Evolutionary conservation across 2,797 vertebrate species (phyloP), one percentile per base, ranked within the genome.

Genomic region (Microcaecilia unicolor): DNA sequence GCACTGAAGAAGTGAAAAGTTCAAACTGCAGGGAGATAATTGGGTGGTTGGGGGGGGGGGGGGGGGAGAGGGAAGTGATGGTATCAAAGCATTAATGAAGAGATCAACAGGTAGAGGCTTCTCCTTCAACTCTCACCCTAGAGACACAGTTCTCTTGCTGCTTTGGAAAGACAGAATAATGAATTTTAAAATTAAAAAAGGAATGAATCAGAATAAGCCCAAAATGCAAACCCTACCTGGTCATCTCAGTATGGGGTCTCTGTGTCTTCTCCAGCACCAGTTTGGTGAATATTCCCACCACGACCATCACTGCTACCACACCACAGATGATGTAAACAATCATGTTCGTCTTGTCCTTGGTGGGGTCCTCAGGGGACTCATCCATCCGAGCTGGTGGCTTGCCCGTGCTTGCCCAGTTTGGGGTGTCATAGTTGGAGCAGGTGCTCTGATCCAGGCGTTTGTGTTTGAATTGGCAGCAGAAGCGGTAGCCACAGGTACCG

Each of bases 311-410:
- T 66, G 94, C 94, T 53, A 93, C 94, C 55, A 96, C 92, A 4
- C 94, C 93, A 28, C 94, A 98, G 73, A 97, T 96, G 55, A 95
- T 92, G 66, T 97, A 97, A 34, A 96, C 93, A 36, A 95, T 93
- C 87, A 94, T 93, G 75, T 96, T 91, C 69, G 91, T 94, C 54
- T 82, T 89, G 69, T 97, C 93, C 1, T 84, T 77, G 59, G 90
- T 81, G 3, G 88, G 89, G 37, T 87, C 84, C 49, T 86, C 74
- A 0, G 78, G 76, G 49, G 80, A 69, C 54, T 94, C 92, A 0
- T 92, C 91, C 51, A 92, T 83, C 1, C 84, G 78, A 10, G 72
- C 68, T 0, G 64, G 86, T 0, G 93, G 92, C 45, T 74, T 75
- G 22, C 90, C 90, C 0, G 92, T 95, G 77, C 95, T 93, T 23